These are phyloP conservation scores for Melinaea menophilus DNA, from an alignment of 2,888 invertebrate genomes.

Conservation along the genomic window DNA sequence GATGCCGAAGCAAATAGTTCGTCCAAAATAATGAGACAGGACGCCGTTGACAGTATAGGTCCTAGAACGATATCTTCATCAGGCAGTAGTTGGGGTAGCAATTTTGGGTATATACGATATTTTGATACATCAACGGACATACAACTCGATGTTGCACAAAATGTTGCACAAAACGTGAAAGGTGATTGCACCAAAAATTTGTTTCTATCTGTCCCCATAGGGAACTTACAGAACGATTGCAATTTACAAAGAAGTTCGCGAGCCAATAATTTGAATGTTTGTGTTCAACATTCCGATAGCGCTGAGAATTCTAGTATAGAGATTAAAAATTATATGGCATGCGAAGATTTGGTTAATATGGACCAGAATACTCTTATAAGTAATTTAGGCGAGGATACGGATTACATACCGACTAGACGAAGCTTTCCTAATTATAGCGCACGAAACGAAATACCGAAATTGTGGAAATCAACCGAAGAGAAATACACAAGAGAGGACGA, in stretches of 20 bases:
- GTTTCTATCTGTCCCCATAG: constrained; percentile 44
- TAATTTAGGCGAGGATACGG: constrained; percentile 54
- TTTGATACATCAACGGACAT: constrained; percentile 75
- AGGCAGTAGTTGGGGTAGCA: constrained; percentile 77
- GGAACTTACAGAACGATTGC: constrained; percentile 30
- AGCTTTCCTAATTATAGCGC: constrained; percentile 83
- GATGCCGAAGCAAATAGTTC: constrained; percentile 50
- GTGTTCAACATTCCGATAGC: constrained; percentile 78
- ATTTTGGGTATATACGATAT: constrained; percentile 83
- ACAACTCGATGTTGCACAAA: constrained; percentile 50
- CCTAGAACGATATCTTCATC: constrained; percentile 67
- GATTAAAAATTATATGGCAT: constrained; percentile 78
- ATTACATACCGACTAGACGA: constrained; percentile 74
- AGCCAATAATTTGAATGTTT: constrained; percentile 40
- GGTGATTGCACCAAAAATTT: constrained; percentile 67
- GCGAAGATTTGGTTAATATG: constrained; percentile 82
- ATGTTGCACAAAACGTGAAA: constrained; percentile 41
- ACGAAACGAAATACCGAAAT: constrained; percentile 57
- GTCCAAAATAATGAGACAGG: constrained; percentile 76
- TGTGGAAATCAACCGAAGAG: constrained; percentile 70
- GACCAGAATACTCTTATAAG: constrained; percentile 78
- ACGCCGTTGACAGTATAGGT: constrained; percentile 76
- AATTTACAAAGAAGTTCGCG: constrained; percentile 37
- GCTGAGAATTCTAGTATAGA: constrained; percentile 79
- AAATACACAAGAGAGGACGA: constrained; percentile 47